phyloP scores from a whole-genome alignment of 23 tunicate genomes.

The Ciona savignyi region DNA sequence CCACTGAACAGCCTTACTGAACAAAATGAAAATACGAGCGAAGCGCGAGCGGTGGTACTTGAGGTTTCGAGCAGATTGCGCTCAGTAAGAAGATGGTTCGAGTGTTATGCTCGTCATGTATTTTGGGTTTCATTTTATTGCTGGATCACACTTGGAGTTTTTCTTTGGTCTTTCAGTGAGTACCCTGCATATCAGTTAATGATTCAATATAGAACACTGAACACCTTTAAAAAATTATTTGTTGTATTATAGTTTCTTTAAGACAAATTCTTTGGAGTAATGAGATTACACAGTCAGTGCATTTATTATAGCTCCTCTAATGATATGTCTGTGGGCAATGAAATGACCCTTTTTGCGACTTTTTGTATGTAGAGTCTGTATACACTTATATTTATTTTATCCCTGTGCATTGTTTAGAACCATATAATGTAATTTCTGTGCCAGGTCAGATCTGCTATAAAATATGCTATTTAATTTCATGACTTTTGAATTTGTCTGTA shows the following conservation, averaged over 20 bases:
- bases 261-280: not conserved
- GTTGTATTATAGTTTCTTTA: too few relatives aligned
- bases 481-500: not conserved
- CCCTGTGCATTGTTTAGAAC: too few relatives aligned
- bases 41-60: not conserved
- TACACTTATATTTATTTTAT: too few relatives aligned
- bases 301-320: too few relatives aligned
- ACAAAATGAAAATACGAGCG: not conserved
- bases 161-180: conserved; percentile 36
- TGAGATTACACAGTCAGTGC: too few relatives aligned
- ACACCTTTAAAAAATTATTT: not conserved
- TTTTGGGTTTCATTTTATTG: conserved; percentile 33
- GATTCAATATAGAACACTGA: not conserved
- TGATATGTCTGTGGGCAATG: too few relatives aligned
- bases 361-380: too few relatives aligned
- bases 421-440: too few relatives aligned
- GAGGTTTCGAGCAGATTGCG: conserved; percentile 1
- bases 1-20: too few relatives aligned
- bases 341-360: too few relatives aligned
- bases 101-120: conserved; percentile 24
- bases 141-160: conserved; percentile 26
- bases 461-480: too few relatives aligned
- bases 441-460: not conserved
- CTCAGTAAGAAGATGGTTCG: not conserved
- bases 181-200: too few relatives aligned